Evolutionary conservation across 2,888 invertebrate genomes (phyloP).

Genomic region (Suillia variegata): DNA sequence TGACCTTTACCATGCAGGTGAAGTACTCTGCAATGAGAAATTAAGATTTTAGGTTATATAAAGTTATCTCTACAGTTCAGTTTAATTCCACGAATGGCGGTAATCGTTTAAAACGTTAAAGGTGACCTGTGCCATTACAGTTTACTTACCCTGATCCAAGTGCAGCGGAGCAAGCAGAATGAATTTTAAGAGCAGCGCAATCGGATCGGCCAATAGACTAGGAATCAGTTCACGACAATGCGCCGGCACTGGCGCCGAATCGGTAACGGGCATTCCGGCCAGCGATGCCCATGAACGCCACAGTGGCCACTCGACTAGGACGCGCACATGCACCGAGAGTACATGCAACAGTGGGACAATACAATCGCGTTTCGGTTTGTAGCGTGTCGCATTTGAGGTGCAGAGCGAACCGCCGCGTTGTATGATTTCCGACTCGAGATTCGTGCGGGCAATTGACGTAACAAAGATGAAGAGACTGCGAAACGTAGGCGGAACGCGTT

Average conservation of each 20-base stretch:
- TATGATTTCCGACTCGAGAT: conserved; percentile 90
- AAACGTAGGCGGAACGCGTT: conserved; percentile 69
- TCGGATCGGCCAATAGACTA: conserved; percentile 83
- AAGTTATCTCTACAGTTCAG: neutral
- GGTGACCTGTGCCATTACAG: too few relatives aligned
- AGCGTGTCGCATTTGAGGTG: conserved; percentile 66
- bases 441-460: conserved; percentile 86
- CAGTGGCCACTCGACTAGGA: conserved; percentile 69
- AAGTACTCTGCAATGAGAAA: conserved; percentile 75
- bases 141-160: conserved; percentile 77
- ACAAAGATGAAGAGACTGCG: conserved; percentile 86
- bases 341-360: conserved; percentile 89
- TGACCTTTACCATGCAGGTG: conserved; percentile 82
- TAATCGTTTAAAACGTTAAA: neutral
- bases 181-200: conserved; percentile 84
- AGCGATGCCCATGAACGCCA: conserved; percentile 63
- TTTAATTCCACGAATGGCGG: neutral
- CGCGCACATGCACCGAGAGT: conserved; percentile 82
- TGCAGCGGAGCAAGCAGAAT: conserved; percentile 83
- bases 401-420: conserved; percentile 84
- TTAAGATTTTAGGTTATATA: neutral
- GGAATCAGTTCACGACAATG: conserved; percentile 68
- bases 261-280: conserved; percentile 56
- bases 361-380: conserved; percentile 79
- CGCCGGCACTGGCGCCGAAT: conserved; percentile 56